phyloP scores from a whole-genome alignment of 2,113 vertebrate genomes.

The Oceanites oceanicus region DNA sequence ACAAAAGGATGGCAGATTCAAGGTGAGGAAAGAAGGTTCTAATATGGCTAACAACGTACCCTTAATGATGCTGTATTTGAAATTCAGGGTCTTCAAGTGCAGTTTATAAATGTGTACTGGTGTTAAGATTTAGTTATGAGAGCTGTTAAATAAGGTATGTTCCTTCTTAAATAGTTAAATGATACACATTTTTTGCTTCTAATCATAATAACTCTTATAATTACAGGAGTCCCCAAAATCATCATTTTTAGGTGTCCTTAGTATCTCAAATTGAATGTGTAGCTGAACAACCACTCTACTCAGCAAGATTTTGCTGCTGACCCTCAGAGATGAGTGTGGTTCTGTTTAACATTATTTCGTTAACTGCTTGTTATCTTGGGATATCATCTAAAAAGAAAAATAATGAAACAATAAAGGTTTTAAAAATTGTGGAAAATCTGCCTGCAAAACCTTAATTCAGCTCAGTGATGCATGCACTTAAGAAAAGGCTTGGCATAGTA shows the following conservation, averaged over 20 bases:
- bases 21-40: neutral
- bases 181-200: neutral
- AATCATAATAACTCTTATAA: neutral
- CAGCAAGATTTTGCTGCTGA: neutral
- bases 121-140: neutral
- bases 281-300: neutral
- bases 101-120: neutral
- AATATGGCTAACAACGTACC: neutral
- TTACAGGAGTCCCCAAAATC: neutral
- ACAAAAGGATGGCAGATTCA: neutral
- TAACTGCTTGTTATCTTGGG: neutral
- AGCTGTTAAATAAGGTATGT: neutral
- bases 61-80: neutral
- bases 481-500: neutral
- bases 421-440: neutral
- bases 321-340: neutral
- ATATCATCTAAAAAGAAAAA: neutral
- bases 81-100: neutral
- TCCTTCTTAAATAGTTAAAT: neutral
- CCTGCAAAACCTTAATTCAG: neutral
- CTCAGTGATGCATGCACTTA: accelerated
- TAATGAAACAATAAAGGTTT: neutral
- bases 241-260: neutral
- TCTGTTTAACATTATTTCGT: neutral
- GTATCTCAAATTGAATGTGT: neutral